Evolutionary conservation across 2,888 invertebrate species (phyloP).

Genomic region (Caenorhabditis plicata): DNA sequence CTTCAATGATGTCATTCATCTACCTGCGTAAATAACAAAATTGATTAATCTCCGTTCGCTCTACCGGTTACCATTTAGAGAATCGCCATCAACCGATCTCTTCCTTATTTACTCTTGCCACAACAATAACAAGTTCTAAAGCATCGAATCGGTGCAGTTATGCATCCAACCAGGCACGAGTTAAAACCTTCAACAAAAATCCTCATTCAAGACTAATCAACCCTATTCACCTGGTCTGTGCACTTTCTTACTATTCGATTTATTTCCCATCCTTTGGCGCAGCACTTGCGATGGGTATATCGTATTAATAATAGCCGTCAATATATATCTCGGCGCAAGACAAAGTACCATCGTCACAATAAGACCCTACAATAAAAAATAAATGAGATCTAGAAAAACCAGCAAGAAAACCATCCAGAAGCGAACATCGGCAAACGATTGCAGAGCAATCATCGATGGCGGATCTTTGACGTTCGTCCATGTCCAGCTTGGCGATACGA

Average conservation of each 20-base stretch:
- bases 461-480: conserved; percentile 71
- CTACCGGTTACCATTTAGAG: too few relatives aligned
- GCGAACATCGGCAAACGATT: conserved; percentile 17
- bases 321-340: conserved; percentile 19
- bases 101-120: too few relatives aligned
- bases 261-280: conserved; percentile 10
- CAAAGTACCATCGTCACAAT: conserved; percentile 16
- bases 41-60: too few relatives aligned
- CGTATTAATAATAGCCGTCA: conserved; percentile 18
- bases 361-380: conserved; percentile 8
- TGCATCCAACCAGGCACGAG: conserved; percentile 20
- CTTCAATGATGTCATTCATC: too few relatives aligned
- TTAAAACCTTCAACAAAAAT: conserved; percentile 12
- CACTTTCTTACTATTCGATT: too few relatives aligned
- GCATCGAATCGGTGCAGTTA: conserved; percentile 24
- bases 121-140: conserved; percentile 6
- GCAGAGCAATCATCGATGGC: conserved; percentile 81
- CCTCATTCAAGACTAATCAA: too few relatives aligned
- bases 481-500: conserved; percentile 76
- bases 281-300: conserved; percentile 18
- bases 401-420: conserved; percentile 74
- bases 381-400: background rate
- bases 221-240: too few relatives aligned
- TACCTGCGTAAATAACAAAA: too few relatives aligned
- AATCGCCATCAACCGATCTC: too few relatives aligned